Percentiles rank a stretch among this genome's conserved stretches.
phyloP scores from a whole-genome alignment of 2,797 vertebrate species.

The Cuculus canorus region DNA sequence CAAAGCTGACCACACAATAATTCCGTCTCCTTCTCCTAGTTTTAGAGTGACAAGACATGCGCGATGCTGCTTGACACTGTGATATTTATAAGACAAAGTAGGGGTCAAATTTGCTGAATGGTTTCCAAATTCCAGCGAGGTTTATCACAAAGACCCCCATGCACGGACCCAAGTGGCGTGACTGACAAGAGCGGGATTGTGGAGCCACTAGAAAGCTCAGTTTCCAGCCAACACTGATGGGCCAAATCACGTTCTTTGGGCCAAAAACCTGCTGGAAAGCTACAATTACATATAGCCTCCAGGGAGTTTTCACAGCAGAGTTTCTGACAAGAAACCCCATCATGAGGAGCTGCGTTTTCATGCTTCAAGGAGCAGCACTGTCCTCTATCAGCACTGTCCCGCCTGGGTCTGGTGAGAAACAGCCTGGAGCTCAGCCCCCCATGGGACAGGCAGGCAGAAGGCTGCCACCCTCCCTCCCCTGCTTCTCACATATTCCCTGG shows the following conservation, averaged over 20 bases:
- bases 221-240: background rate
- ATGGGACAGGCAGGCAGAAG: background rate
- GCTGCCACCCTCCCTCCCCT: background rate
- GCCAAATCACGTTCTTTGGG: background rate
- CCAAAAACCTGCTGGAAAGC: conserved; percentile 31
- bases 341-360: background rate
- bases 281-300: background rate
- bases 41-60: conserved; percentile 46
- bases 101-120: conserved; percentile 69
- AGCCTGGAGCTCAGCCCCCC: background rate
- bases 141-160: conserved; percentile 70
- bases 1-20: conserved; percentile 36
- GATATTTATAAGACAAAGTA: conserved; percentile 72
- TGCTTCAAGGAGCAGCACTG: background rate
- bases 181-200: conserved; percentile 54
- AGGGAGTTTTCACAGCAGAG: background rate
- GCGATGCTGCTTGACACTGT: conserved; percentile 57
- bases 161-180: conserved; percentile 24
- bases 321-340: conserved; percentile 5
- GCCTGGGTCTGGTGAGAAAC: background rate
- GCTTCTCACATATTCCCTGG: background rate
- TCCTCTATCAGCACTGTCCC: background rate
- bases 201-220: conserved; percentile 20
- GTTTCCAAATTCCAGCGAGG: conserved; percentile 70
- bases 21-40: conserved; percentile 34